These are phyloP conservation scores for Halisarca cf. caerulea DNA, from an alignment of 37 sponge, comb jelly and placozoan species.

Conservation along the genomic window DNA sequence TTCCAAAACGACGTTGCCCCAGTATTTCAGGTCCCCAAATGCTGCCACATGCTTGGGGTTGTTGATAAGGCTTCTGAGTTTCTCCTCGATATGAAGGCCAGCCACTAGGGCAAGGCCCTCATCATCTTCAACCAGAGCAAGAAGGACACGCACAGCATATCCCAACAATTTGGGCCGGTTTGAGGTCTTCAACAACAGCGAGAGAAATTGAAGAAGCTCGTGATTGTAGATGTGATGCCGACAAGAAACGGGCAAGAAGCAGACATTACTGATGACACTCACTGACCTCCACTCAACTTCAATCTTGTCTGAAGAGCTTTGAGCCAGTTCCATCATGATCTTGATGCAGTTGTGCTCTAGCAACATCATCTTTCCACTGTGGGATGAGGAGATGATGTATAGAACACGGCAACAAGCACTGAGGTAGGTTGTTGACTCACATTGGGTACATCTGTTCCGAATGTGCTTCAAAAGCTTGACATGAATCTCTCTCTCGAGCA, in stretches of 20 bases:
- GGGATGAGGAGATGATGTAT: slow-evolving; percentile 74
- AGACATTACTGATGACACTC: slow-evolving; percentile 64
- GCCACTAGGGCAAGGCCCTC: slow-evolving; percentile 30
- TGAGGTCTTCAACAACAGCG: slow-evolving; percentile 30
- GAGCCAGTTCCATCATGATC: slow-evolving; percentile 40
- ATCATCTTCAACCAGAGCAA: slow-evolving; percentile 65
- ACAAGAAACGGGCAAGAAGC: slow-evolving; percentile 67
- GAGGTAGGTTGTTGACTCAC: slow-evolving; percentile 19
- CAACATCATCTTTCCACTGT: slow-evolving; percentile 63
- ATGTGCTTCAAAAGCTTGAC: slow-evolving; percentile 19
- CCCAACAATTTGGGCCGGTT: slow-evolving; percentile 52
- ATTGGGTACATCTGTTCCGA: neutral
- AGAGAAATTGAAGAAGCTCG: slow-evolving; percentile 34
- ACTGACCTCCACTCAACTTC: slow-evolving; percentile 71
- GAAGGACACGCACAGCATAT: slow-evolving; percentile 59
- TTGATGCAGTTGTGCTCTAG: slow-evolving; percentile 52
- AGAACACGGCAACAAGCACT: slow-evolving; percentile 75
- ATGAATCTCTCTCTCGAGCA: slow-evolving; percentile 40
- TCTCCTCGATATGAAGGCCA: slow-evolving; percentile 19
- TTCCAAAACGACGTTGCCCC: slow-evolving; percentile 67
- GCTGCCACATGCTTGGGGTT: slow-evolving; percentile 25
- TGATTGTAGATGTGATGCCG: slow-evolving; percentile 46
- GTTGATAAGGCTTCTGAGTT: slow-evolving; percentile 27
- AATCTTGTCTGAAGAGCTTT: slow-evolving; percentile 12
- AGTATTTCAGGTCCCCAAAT: slow-evolving; percentile 57